These are phyloP conservation scores for Caretta caretta DNA, from an alignment of 2,113 vertebrate genomes.

Conservation along the genomic window DNA sequence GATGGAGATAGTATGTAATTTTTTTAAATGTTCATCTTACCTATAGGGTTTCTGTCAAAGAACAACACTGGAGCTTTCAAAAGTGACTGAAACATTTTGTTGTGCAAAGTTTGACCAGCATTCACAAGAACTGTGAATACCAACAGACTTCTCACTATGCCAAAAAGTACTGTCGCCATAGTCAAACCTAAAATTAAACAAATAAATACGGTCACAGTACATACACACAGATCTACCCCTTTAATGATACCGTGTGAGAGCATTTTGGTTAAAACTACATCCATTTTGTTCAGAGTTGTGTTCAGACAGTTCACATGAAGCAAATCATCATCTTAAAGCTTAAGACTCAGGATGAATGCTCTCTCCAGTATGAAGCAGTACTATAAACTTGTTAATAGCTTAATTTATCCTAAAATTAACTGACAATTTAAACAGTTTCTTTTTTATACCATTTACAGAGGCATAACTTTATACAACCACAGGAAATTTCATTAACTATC, in stretches of 20 bases:
- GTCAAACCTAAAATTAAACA: constrained; percentile 86
- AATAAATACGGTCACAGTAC: neutral
- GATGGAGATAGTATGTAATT: neutral
- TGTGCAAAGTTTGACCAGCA: constrained; percentile 87
- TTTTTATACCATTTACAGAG: constrained; percentile 1
- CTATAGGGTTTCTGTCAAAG: constrained; percentile 95
- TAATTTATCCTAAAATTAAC: neutral
- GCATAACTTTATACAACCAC: constrained; percentile 16
- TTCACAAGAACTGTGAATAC: constrained; percentile 88
- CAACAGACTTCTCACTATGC: constrained; percentile 83
- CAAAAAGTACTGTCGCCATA: constrained; percentile 83
- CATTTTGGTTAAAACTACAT: neutral
- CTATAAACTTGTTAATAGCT: neutral
- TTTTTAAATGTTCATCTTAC: constrained; percentile 76
- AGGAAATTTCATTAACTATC: constrained; percentile 5
- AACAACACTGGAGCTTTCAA: constrained; percentile 89
- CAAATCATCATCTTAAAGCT: neutral
- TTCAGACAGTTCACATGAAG: neutral
- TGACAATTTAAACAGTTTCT: constrained; percentile 1
- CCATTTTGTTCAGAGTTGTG: neutral
- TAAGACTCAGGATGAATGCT: neutral
- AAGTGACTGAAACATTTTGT: constrained; percentile 91
- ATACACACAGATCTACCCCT: neutral
- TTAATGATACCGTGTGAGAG: neutral
- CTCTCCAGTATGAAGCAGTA: neutral